phyloP scores from a whole-genome alignment of 2,113 vertebrate genomes.

The Falcunculus frontatus region DNA sequence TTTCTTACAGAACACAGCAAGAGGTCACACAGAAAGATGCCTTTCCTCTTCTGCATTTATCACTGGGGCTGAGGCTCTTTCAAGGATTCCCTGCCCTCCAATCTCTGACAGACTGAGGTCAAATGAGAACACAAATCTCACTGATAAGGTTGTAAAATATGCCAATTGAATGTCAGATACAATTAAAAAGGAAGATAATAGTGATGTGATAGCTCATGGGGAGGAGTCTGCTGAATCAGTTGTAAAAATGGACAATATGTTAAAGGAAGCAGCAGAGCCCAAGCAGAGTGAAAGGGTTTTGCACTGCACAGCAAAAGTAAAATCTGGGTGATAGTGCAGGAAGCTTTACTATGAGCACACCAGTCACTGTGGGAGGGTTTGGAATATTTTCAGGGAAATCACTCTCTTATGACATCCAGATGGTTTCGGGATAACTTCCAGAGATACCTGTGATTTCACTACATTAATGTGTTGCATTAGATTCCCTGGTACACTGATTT shows the following conservation, averaged over 20 bases:
- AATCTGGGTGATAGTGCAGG: not conserved
- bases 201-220: not conserved
- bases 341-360: not conserved
- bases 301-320: not conserved
- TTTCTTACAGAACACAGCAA: not conserved
- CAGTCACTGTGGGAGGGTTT: not conserved
- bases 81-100: not conserved
- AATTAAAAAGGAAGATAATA: constrained; percentile 8
- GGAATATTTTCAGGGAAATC: not conserved
- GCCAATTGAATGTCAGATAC: not conserved
- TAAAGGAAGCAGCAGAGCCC: not conserved
- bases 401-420: not conserved
- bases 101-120: not conserved
- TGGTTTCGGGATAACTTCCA: not conserved
- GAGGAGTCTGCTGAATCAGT: not conserved
- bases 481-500: not conserved
- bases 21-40: not conserved
- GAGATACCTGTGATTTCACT: not conserved
- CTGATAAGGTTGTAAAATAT: constrained; percentile 20
- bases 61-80: not conserved
- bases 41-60: not conserved
- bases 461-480: not conserved
- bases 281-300: not conserved
- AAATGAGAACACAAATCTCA: constrained; percentile 4
- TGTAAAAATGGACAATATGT: not conserved